Base-by-base conservation (phyloP, 2,888 invertebrate genomes). In the Pristionchus fissidentatus region DNA sequence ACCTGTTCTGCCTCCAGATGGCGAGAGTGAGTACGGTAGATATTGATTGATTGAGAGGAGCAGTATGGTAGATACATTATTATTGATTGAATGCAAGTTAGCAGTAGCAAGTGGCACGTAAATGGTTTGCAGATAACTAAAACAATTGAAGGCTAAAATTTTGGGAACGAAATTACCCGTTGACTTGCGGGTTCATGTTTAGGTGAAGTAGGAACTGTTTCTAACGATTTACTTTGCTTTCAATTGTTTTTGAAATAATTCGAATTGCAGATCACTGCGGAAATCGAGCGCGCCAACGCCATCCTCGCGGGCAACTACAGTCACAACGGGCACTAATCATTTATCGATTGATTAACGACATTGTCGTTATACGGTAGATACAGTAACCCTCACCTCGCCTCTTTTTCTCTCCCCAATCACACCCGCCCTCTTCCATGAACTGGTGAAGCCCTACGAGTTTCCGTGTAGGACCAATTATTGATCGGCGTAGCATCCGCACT, bases 221-320 rank as follows among this genome's bases (percentile, higher is more conserved):
- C n/a, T n/a, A n/a, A n/a, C n/a, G n/a, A n/a, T 60, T 60, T 26
- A 60, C 26, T 60, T 13, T 26, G 13, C 52, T 49, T 49, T 49
- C 52, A 49, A 19, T 49, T 15, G 19, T 49, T 10, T 15, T 49
- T 49, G 13, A 10, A 49, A 15, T 10, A 49, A 49, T 49, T 10
- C 19, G 10, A 10, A 38, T 75, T 79, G 22, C 79, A 79, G 79
- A 22, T 79, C 26, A 79, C 79, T 38, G 57, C 79, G 0, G 79
- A 79, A 26, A 3, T 79, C 57, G 57, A 57, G 26, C 41, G 41
- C 38, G 55, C 55, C 26, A 79, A 79, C 57, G 55, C 79, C n/a
- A 57, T 57, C 8, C 22, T 79, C 38, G 79, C n/a, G 15, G 26
- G 70, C n/a, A 70, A 22, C 38, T 26, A 22, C 8, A 77, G 49